phyloP scores from a whole-genome alignment of 2,113 vertebrate species.

The Mormoops blainvillei region DNA sequence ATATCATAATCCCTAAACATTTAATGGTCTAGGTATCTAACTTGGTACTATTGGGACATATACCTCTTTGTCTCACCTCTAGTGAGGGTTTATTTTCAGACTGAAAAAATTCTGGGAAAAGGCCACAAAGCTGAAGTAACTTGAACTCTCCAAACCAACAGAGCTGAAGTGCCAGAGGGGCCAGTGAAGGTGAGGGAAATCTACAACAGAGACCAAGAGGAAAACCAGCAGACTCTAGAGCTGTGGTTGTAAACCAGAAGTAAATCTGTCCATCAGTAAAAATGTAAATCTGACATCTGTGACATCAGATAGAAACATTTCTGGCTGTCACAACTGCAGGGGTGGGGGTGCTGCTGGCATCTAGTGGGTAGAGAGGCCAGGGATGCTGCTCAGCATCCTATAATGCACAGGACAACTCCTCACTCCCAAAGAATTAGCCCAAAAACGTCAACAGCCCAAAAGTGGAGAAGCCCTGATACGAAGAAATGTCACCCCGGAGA shows the following conservation, averaged over 20 bases:
- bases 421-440: background rate
- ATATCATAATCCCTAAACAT: background rate
- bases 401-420: background rate
- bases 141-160: background rate
- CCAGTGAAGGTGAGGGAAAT: background rate
- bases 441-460: background rate
- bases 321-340: background rate
- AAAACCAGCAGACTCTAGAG: background rate
- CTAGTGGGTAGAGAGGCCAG: background rate
- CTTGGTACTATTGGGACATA: background rate
- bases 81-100: background rate
- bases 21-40: conserved; percentile 8
- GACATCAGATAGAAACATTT: background rate
- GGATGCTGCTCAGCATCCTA: background rate
- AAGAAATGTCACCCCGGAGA: background rate
- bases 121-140: conserved; percentile 5
- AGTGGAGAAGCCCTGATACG: background rate
- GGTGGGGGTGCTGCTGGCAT: background rate
- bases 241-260: background rate
- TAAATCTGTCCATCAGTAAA: background rate
- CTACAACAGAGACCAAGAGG: background rate
- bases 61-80: background rate
- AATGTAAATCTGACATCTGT: too few species aligned
- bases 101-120: background rate
- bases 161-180: background rate